phyloP scores from a whole-genome alignment of 2,888 invertebrate genomes.

The Epinotia bilunana region DNA sequence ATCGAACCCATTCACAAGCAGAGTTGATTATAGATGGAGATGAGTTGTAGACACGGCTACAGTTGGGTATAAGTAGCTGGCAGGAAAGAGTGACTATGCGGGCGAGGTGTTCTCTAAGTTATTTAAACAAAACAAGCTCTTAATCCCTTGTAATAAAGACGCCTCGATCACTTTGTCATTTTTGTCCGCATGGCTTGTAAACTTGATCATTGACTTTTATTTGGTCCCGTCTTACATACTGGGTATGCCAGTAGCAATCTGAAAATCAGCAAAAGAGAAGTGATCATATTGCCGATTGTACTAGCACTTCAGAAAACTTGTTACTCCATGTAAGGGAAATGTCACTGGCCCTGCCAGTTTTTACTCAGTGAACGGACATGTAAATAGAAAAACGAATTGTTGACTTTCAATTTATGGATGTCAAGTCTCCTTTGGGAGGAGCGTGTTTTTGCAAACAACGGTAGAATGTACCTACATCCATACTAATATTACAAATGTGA shows the following conservation, averaged over 20 bases:
- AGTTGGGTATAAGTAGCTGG: too few species aligned
- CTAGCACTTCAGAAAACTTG: neutral
- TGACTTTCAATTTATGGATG: neutral
- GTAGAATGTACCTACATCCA: neutral
- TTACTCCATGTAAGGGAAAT: neutral
- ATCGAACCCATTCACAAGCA: constrained; percentile 32
- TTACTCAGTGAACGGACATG: neutral
- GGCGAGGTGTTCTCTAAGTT: too few species aligned
- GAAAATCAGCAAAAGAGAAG: too few species aligned
- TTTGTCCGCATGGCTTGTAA: too few species aligned
- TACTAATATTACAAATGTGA: too few species aligned
- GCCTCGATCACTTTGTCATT: too few species aligned
- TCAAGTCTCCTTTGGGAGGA: neutral
- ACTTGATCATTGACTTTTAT: too few species aligned
- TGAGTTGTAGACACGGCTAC: constrained; percentile 10
- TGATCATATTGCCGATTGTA: neutral
- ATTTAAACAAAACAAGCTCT: too few species aligned
- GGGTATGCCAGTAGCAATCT: too few species aligned
- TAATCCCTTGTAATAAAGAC: too few species aligned
- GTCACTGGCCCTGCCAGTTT: neutral
- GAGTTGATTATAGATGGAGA: constrained; percentile 19
- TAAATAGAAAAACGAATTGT: neutral
- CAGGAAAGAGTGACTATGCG: too few species aligned
- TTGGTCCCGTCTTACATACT: too few species aligned
- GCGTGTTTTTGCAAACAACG: neutral